Conservation (phyloP, 2,113 vertebrate genomes). For the Progne subis region DNA sequence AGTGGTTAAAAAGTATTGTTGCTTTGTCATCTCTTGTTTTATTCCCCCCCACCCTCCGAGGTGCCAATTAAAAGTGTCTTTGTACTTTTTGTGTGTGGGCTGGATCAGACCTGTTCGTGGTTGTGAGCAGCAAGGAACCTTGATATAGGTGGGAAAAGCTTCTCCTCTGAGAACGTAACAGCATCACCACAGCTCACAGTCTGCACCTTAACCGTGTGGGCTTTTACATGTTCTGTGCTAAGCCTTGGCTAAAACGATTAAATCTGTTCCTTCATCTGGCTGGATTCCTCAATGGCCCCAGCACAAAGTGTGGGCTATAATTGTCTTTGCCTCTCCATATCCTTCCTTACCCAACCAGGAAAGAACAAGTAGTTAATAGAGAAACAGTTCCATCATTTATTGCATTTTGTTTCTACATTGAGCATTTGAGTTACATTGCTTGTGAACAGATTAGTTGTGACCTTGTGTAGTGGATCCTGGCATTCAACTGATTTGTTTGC, state of each 20-base stretch:
- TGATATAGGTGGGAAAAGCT: background rate
- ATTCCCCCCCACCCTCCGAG: background rate
- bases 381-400: background rate
- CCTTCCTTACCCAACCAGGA: background rate
- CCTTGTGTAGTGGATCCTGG: background rate
- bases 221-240: background rate
- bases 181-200: background rate
- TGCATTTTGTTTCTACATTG: background rate
- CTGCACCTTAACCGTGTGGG: too few relatives aligned
- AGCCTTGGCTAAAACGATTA: background rate
- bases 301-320: background rate
- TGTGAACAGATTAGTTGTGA: background rate
- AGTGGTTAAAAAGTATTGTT: background rate
- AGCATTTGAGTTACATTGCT: background rate
- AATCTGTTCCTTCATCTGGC: background rate
- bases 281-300: background rate
- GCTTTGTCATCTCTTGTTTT: background rate
- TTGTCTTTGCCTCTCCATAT: background rate
- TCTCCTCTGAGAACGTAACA: rapidly evolving
- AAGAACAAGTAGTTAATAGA: background rate
- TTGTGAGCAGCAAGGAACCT: background rate
- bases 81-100: rapidly evolving
- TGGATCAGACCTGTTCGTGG: background rate
- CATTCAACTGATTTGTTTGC: background rate
- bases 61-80: background rate